These are phyloP conservation scores for Idaea dimidiata DNA, from an alignment of 2,888 invertebrate genomes.

Conservation along the genomic window DNA sequence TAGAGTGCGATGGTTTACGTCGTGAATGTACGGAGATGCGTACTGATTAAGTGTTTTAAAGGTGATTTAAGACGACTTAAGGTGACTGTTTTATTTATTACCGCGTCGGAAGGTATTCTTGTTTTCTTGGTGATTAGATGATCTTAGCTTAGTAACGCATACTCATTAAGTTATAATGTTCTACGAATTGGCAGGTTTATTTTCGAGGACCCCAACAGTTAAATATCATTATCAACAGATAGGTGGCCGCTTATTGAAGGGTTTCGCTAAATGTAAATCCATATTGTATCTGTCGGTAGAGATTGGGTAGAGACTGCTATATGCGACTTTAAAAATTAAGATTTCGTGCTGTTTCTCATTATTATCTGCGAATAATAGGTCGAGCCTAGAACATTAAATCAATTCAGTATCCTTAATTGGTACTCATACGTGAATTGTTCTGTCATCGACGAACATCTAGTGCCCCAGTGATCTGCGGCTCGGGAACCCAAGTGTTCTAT, in stretches of 20 bases:
- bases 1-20: slow-evolving; percentile 39
- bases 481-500: neutral
- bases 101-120: no score
- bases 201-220: no score
- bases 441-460: neutral
- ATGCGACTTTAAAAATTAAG: neutral
- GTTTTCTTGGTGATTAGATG: no score
- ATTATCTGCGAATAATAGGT: neutral
- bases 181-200: no score
- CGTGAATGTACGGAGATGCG: neutral
- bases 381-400: neutral
- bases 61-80: neutral
- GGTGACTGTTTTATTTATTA: no score
- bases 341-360: neutral
- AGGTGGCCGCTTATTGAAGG: no score
- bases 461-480: neutral
- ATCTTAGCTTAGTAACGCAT: no score
- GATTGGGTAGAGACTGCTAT: no score
- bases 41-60: neutral
- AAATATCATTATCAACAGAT: no score
- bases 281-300: no score
- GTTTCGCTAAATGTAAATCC: no score
- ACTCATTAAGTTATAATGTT: no score
- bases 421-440: neutral
- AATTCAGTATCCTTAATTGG: neutral